A percentile compares a stretch with the other conserved stretches of the same genome.
These are phyloP conservation scores for Apamea monoglypha DNA, from an alignment of 2,888 invertebrate species.

Conservation along the genomic window DNA sequence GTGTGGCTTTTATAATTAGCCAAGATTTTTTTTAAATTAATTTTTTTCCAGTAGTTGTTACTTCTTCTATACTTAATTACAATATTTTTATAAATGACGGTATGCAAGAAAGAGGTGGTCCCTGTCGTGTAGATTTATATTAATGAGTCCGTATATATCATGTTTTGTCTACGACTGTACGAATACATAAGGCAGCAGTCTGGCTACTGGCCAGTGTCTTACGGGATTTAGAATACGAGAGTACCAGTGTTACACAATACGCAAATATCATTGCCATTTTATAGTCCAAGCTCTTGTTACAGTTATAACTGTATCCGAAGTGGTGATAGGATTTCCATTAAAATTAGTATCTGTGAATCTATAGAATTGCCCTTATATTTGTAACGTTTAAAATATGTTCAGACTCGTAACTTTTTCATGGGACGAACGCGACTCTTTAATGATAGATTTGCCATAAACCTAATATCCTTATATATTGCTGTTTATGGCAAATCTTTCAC, in stretches of 20 bases:
- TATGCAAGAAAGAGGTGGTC: conserved; percentile 31
- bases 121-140: conserved; percentile 23
- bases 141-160: conserved; percentile 2
- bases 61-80: background rate
- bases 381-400: too few species aligned
- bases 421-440: too few species aligned
- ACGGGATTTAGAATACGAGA: conserved; percentile 48
- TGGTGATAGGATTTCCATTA: background rate
- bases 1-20: background rate
- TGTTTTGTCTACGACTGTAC: conserved; percentile 2
- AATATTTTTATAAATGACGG: conserved; percentile 16
- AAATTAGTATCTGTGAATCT: background rate
- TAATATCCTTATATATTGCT: too few species aligned
- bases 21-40: background rate
- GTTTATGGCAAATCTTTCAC: too few species aligned
- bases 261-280: conserved; percentile 39
- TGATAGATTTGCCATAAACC: too few species aligned
- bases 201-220: conserved; percentile 47
- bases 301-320: conserved; percentile 25
- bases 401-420: too few species aligned
- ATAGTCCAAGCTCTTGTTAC: conserved; percentile 14
- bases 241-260: conserved; percentile 40
- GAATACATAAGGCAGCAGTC: background rate
- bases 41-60: background rate
- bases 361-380: background rate